Evolutionary conservation across 2,888 invertebrate species (phyloP).

Genomic region (Acanthococcus lagerstroemiae): DNA sequence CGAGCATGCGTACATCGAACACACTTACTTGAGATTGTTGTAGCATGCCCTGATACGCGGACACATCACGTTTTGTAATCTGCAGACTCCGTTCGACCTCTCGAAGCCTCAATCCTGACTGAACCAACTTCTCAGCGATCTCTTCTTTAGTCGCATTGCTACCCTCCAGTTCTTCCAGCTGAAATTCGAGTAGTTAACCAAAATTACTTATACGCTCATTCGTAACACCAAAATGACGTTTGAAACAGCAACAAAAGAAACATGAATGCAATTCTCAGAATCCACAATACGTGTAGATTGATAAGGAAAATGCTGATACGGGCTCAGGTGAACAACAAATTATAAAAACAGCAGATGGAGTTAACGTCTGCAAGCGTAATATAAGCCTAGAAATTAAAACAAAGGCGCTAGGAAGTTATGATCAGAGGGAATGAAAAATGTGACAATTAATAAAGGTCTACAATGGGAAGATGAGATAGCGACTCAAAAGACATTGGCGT

Average conservation of each 20-base stretch:
- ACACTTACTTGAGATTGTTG: slow-evolving; percentile 52
- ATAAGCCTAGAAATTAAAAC: no score
- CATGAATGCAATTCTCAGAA: slow-evolving; percentile 3
- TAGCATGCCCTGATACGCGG: slow-evolving; percentile 62
- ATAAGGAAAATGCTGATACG: no score
- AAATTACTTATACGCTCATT: neutral
- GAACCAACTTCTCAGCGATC: slow-evolving; percentile 63
- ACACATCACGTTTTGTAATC: slow-evolving; percentile 54
- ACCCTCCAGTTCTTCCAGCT: slow-evolving; percentile 76
- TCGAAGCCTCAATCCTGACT: slow-evolving; percentile 54
- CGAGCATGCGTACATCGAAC: no score
- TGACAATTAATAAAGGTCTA: no score
- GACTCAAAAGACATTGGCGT: no score
- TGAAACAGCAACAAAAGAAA: neutral
- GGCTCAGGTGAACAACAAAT: no score
- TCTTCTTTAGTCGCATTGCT: slow-evolving; percentile 69
- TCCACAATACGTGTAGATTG: neutral
- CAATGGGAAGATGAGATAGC: no score
- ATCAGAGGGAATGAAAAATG: no score
- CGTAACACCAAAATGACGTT: neutral
- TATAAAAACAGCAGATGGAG: no score
- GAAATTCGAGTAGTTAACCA: no score
- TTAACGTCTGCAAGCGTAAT: no score
- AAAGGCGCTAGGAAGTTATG: no score
- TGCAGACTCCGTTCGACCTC: slow-evolving; percentile 66